Base-by-base conservation (phyloP, 1,140 invertebrate species). In the Homalodisca vitripennis region DNA sequence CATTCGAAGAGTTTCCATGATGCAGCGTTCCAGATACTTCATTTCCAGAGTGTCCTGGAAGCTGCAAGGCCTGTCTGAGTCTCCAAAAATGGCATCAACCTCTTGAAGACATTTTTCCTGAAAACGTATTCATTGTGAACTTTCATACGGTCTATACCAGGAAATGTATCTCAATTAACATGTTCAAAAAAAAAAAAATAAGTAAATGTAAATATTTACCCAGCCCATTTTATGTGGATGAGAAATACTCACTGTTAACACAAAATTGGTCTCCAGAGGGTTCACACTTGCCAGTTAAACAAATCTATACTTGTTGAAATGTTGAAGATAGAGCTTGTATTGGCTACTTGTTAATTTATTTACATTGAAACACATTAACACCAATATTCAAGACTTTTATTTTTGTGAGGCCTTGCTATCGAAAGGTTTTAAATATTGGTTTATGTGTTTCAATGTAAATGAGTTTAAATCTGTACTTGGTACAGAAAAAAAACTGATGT, bases 21-120 rank as follows among this genome's bases (percentile, higher is more conserved):
- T 85, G 53, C 90, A 90, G 72, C 89, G 84, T 77, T 94, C 92
- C 27, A 93, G 78, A 73, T 93, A 94, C 76, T 92, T 93, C 88
- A 94, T 89, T 75, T 92, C 87, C 51, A 89, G 77, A 24, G 92
- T 88, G 69, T 93, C 92, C 74, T 91, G 88, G 77, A 90, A 91
- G 24, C 89, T 92, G 57, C 87, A 87, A n/a, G 87, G 86, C 17
- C 89, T 82, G 74, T 91, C 85, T 26, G 85, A 85, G 70, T 85
- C 87, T 29, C 89, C 88, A 74, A 94, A 93, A 66, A 95, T 89
- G 64, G 82, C 77, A 69, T 92, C 85, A 46, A 95, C 72, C 77
- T 96, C 93, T 71, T 92, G 85, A 32, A 89, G 86, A 1, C 91
- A 84, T 77, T 87, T 89, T 47, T 86, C 83, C 82, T 93, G 89